A percentile compares a stretch with the other conserved stretches of the same genome.
Evolutionary conservation across 2,888 invertebrate genomes (phyloP).

Genomic region (Xestia xanthographa): DNA sequence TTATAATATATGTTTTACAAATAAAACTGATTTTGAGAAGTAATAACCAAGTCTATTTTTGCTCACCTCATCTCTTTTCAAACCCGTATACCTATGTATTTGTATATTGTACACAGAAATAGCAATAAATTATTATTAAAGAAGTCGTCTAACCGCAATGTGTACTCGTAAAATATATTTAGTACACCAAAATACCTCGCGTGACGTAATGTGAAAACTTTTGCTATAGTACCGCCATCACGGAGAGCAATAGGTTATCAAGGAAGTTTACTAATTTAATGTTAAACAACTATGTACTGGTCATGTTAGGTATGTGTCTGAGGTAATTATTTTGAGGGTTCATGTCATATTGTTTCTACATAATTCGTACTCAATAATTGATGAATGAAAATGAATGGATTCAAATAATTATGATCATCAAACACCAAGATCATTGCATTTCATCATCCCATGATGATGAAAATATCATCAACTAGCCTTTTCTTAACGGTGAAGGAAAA

Average conservation of each 20-base stretch:
- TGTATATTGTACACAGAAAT: conserved; percentile 1
- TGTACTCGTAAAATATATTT: conserved; percentile 72
- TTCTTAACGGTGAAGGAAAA: neutral
- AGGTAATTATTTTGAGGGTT: conserved; percentile 37
- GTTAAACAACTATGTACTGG: conserved; percentile 80
- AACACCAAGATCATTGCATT: no score
- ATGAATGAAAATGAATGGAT: neutral
- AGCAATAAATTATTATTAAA: conserved; percentile 41
- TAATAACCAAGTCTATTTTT: neutral
- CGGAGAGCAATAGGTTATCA: conserved; percentile 83
- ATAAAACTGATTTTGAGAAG: neutral
- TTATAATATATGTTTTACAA: neutral
- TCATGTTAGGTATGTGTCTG: conserved; percentile 40
- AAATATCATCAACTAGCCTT: neutral
- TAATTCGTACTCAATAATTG: neutral
- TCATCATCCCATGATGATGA: neutral
- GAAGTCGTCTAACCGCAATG: conserved; percentile 64
- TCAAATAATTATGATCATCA: no score
- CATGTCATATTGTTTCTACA: neutral
- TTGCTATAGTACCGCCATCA: conserved; percentile 81
- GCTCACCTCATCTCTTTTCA: neutral
- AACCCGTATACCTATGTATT: neutral
- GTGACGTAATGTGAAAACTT: conserved; percentile 86
- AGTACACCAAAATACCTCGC: conserved; percentile 78
- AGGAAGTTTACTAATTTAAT: conserved; percentile 84